These are phyloP conservation scores for Baccha elongata DNA, from an alignment of 2,888 invertebrate species.

Conservation along the genomic window DNA sequence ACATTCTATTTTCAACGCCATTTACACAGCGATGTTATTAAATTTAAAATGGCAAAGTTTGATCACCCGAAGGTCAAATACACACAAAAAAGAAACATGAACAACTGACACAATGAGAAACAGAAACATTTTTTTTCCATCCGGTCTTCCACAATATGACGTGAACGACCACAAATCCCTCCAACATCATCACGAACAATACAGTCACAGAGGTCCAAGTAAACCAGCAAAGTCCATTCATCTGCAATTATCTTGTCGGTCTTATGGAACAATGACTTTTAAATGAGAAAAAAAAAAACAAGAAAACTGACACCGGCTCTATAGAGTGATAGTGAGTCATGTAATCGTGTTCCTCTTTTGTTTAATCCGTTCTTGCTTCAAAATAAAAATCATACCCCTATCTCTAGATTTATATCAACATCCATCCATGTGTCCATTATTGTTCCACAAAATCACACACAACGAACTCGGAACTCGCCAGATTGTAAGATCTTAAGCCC, in stretches of 20 bases:
- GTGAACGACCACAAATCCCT: conserved; percentile 59
- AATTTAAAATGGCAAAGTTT: conserved; percentile 63
- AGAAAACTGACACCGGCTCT: conserved; percentile 53
- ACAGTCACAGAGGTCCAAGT: conserved; percentile 11
- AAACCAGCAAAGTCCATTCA: conserved; percentile 63
- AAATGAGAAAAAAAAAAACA: conserved; percentile 31
- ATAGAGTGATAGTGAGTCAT: conserved; percentile 59
- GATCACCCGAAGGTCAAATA: conserved; percentile 60
- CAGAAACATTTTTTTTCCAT: conserved; percentile 28
- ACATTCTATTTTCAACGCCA: not conserved
- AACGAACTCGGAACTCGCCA: conserved; percentile 17
- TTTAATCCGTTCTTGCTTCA: conserved; percentile 45
- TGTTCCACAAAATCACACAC: conserved; percentile 56
- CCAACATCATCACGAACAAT: conserved; percentile 4
- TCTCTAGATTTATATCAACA: conserved; percentile 44
- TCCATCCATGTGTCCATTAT: conserved; percentile 45
- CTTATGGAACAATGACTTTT: conserved; percentile 71
- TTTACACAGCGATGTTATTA: conserved; percentile 16
- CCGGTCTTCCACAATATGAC: conserved; percentile 44
- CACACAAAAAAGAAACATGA: conserved; percentile 28
- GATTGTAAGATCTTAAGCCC: conserved; percentile 33
- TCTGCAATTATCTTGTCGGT: conserved; percentile 72
- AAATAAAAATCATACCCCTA: conserved; percentile 5
- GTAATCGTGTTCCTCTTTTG: conserved; percentile 42
- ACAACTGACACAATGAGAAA: conserved; percentile 54